Percentiles rank a stretch among this genome's conserved stretches.
Evolutionary conservation across 2,888 invertebrate species (phyloP).

Genomic region (Prosapia bicincta): DNA sequence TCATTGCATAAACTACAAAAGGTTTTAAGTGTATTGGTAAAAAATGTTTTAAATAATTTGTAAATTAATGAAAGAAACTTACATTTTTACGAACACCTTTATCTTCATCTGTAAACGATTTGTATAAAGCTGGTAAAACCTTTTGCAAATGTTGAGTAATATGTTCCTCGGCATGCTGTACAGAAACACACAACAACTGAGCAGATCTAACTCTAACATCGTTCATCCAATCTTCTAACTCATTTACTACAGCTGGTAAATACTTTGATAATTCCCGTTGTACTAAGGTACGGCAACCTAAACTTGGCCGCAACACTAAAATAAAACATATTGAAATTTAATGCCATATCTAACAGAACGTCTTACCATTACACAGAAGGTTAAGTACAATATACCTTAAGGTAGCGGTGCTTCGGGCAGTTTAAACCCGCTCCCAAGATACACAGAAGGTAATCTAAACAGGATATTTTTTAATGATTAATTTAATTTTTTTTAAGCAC

Average conservation of each 20-base stretch:
- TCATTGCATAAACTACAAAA: too few species aligned
- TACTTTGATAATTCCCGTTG: slow-evolving; percentile 72
- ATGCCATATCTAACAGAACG: too few species aligned
- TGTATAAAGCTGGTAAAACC: slow-evolving; percentile 56
- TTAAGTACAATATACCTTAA: too few species aligned
- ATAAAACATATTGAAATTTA: slow-evolving; percentile 19
- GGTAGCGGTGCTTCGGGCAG: too few species aligned
- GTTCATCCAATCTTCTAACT: slow-evolving; percentile 72
- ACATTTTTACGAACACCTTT: slow-evolving; percentile 57
- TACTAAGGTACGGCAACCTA: slow-evolving; percentile 72
- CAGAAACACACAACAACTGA: slow-evolving; percentile 67
- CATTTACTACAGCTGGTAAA: slow-evolving; percentile 64
- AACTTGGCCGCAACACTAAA: slow-evolving; percentile 70
- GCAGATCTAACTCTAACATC: slow-evolving; percentile 66
- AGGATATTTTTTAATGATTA: too few species aligned
- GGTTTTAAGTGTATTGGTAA: too few species aligned
- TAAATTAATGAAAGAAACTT: too few species aligned
- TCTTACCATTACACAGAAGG: too few species aligned
- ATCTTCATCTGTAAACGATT: slow-evolving; percentile 66
- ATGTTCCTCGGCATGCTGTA: slow-evolving; percentile 70
- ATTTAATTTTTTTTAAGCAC: too few species aligned
- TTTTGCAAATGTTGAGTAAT: slow-evolving; percentile 65
- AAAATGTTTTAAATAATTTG: too few species aligned
- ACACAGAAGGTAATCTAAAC: too few species aligned
- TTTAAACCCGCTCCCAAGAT: too few species aligned